Conservation (phyloP, 2,113 vertebrate species). For the Salvator merianae region DNA sequence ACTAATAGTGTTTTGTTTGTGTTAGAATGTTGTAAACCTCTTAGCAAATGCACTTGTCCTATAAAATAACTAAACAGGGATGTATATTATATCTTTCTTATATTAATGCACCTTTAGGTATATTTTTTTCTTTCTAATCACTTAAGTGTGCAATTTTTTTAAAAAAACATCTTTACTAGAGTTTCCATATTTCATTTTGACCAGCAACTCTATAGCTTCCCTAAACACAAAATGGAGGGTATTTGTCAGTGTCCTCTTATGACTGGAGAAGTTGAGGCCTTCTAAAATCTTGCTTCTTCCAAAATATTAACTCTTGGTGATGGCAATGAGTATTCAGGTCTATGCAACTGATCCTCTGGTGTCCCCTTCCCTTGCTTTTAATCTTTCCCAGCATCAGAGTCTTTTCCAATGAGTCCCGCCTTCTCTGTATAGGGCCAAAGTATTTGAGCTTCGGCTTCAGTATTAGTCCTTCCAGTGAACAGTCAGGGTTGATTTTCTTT, state of each 20-base stretch:
- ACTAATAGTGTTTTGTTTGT: not conserved
- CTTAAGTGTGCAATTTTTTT: not conserved
- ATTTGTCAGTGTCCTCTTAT: not conserved
- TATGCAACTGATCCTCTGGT: no score
- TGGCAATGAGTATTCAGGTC: not conserved
- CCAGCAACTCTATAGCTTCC: not conserved
- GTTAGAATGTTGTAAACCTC: not conserved
- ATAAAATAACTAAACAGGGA: not conserved
- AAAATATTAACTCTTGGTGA: not conserved
- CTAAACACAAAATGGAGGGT: not conserved
- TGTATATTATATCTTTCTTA: constrained; percentile 19
- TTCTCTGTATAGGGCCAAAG: no score
- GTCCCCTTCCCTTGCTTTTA: no score
- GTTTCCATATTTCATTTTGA: not conserved
- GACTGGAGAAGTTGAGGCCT: not conserved
- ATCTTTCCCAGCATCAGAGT: no score
- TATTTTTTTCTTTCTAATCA: not conserved
- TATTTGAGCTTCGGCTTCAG: no score
- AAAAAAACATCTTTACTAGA: not conserved
- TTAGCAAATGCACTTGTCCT: not conserved
- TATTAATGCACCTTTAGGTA: constrained; percentile 11
- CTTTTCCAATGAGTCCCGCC: no score
- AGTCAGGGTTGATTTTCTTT: no score
- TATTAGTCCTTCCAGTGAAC: not conserved
- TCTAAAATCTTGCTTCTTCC: not conserved